Percentiles rank a stretch among this genome's conserved stretches.
Conservation (phyloP, 2,113 vertebrate genomes). For the Microtus pennsylvanicus region DNA sequence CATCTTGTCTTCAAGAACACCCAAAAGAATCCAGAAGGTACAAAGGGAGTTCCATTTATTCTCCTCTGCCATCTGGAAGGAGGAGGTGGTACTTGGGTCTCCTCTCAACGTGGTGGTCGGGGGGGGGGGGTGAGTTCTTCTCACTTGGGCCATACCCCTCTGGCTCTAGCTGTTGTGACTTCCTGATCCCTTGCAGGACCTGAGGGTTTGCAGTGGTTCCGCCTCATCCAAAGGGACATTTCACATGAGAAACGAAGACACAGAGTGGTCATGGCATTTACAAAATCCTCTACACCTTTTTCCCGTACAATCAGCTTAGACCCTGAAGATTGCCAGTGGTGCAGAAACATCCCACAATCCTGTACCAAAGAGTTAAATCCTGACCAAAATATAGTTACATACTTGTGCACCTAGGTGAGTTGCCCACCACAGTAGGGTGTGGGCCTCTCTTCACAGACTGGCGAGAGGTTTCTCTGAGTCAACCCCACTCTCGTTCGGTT, state of each 20-base stretch:
- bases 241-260: not conserved
- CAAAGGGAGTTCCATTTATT: not conserved
- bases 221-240: not conserved
- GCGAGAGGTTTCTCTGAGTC: not conserved
- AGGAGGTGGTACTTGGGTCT: not conserved
- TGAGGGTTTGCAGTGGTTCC: not conserved
- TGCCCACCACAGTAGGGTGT: too few relatives aligned
- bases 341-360: not conserved
- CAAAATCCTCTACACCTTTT: not conserved
- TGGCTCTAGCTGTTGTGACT: not conserved
- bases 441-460: not conserved
- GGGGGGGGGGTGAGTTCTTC: not conserved
- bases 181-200: not conserved
- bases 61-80: not conserved
- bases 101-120: fast-evolving
- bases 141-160: not conserved
- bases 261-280: fast-evolving
- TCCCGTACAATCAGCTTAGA: not conserved
- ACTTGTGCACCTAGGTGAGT: not conserved
- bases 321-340: not conserved
- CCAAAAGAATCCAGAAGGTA: not conserved
- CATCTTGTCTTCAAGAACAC: not conserved
- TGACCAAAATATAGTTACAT: not conserved
- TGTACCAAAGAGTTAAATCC: not conserved
- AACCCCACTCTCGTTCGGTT: too few relatives aligned